phyloP scores from a whole-genome alignment of 2,113 vertebrate species.

The Podiceps cristatus region DNA sequence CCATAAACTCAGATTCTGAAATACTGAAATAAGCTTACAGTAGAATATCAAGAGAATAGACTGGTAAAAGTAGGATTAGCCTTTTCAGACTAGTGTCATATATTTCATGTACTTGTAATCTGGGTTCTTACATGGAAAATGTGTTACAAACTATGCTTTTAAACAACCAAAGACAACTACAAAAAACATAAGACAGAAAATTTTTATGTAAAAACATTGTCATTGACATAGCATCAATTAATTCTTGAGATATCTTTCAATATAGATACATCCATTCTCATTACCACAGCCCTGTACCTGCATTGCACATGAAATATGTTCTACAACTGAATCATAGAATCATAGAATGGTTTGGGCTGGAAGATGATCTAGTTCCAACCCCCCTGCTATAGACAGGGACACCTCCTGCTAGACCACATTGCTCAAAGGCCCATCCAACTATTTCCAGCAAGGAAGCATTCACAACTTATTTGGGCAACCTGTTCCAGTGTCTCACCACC shows the following conservation, averaged over 20 bases:
- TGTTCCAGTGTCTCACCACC: no score
- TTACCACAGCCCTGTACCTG: background rate
- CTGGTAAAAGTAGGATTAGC: slow-evolving; percentile 1
- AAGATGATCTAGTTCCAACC: no score
- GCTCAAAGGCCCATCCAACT: no score
- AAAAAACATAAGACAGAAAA: background rate
- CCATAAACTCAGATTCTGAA: background rate
- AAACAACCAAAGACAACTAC: background rate
- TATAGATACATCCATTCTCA: background rate
- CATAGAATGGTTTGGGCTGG: no score
- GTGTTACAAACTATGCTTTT: background rate
- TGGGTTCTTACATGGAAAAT: background rate
- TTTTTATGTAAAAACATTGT: background rate
- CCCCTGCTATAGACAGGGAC: no score
- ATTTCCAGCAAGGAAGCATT: no score
- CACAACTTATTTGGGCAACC: no score
- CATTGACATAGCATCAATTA: background rate
- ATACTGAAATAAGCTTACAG: background rate
- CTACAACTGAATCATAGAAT: no score
- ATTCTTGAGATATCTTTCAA: background rate
- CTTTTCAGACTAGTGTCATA: background rate
- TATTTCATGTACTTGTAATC: background rate
- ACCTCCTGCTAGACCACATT: no score
- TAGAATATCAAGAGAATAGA: background rate
- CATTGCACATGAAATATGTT: background rate